Conservation (phyloP, 2,888 invertebrate genomes). For the Melangyna quadrimaculata region DNA sequence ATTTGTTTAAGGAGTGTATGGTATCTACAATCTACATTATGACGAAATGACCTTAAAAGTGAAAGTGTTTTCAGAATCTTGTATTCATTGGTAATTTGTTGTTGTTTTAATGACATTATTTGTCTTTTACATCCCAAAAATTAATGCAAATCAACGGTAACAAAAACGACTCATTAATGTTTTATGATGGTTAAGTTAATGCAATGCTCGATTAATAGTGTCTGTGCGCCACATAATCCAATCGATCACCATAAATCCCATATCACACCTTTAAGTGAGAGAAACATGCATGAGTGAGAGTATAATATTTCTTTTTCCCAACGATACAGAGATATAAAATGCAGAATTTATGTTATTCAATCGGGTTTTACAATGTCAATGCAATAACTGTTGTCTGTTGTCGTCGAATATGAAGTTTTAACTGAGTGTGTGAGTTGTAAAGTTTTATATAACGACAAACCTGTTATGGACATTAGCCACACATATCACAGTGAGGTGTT, state of each 20-base stretch:
- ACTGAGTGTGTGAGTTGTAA: background rate
- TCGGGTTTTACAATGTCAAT: slow-evolving; percentile 57
- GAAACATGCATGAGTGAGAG: background rate
- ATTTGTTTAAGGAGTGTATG: background rate
- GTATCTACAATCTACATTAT: too few species aligned
- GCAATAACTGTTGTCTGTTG: slow-evolving; percentile 40
- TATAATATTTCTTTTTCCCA: background rate
- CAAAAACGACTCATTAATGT: background rate
- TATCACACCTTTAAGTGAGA: background rate
- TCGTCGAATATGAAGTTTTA: slow-evolving; percentile 16
- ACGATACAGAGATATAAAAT: background rate
- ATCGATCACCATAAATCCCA: background rate
- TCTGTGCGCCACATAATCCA: background rate
- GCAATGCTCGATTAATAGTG: background rate
- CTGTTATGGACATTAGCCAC: slow-evolving; percentile 3
- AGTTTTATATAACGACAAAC: slow-evolving; percentile 34
- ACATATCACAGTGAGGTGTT: background rate
- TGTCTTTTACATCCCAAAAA: background rate
- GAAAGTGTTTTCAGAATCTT: slow-evolving; percentile 66
- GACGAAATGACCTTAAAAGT: slow-evolving; percentile 73
- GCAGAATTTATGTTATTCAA: slow-evolving; percentile 28
- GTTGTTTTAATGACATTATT: background rate
- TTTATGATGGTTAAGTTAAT: background rate
- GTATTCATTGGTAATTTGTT: slow-evolving; percentile 1
- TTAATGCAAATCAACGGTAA: background rate